Evolutionary conservation across 2,797 vertebrate genomes (phyloP).

Genomic region (Buphagus erythrorhynchus): DNA sequence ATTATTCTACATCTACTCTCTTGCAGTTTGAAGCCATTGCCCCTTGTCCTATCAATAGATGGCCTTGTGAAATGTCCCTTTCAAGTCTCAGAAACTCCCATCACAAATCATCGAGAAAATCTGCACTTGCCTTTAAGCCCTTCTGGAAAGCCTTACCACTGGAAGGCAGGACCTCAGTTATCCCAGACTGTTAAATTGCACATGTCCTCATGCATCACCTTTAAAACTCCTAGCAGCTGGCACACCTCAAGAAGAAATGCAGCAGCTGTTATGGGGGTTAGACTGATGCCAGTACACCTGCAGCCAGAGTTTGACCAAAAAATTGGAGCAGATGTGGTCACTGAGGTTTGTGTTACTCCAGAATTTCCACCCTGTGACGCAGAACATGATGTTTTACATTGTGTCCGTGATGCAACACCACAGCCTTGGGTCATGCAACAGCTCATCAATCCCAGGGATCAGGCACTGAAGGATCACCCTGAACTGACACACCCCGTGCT

Average conservation of each 20-base stretch:
- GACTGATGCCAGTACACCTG: not conserved
- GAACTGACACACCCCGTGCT: accelerated
- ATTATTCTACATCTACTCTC: not conserved
- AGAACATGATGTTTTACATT: accelerated
- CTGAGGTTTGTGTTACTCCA: not conserved
- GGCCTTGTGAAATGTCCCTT: not conserved
- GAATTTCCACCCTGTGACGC: not conserved
- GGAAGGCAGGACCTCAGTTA: not conserved
- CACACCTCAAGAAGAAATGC: not conserved
- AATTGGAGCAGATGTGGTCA: not conserved
- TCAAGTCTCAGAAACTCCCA: not conserved
- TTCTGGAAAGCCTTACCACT: not conserved
- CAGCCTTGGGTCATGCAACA: accelerated
- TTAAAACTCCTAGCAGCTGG: not conserved
- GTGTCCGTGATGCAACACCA: accelerated
- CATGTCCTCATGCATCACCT: not conserved
- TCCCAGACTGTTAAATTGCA: not conserved
- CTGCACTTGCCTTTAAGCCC: not conserved
- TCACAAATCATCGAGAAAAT: not conserved
- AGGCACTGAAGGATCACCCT: not conserved
- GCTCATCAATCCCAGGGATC: accelerated
- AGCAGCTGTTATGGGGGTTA: not conserved
- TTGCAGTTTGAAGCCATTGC: not conserved
- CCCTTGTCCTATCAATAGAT: not conserved
- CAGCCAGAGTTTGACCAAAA: not conserved